Base-by-base conservation (phyloP, 2,797 vertebrate genomes). In the Cynodonichthys magdalenae region DNA sequence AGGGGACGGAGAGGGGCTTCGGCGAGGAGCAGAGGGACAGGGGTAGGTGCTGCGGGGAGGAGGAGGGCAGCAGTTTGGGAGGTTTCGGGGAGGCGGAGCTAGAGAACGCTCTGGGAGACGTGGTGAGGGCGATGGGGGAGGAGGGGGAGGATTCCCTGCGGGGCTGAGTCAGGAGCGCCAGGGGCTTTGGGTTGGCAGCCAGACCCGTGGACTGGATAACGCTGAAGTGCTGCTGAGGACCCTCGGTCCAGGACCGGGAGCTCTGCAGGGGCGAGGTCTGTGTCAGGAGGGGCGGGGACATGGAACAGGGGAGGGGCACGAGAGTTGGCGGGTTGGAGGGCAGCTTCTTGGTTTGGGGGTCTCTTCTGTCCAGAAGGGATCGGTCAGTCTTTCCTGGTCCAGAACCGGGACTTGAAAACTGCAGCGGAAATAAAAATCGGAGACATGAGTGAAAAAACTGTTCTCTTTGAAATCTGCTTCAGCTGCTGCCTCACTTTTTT, bases 161-260 rank as follows among this genome's bases (percentile, higher is more conserved):
- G 85, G 95, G 82, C 88, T 96, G 96, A 75, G 94, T 88, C 66
- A 96, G 93, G 90, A 98, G 94, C 69, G 96, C 93, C 88, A 96
- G 91, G 78, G 96, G 94, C 85, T 97, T 98, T 79, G 95, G 88
- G 90, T 89, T 94, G 87, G 93, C 90, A 69, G 95, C 95, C 91
- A 97, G 86, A 87, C 97, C 97, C 3, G 95, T 99, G 91, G 96
- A 97, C 94, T 99, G 97, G 89, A 99, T 99, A 79, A 99, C 97
- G 79, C 97, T 99, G 87, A 96, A 96, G 86, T 98, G 90, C 86
- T 97, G 96, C 87, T 95, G 95, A 76, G 92, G 90, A 84, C 93
- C 92, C 82, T 97, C 96, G 71, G 94, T 91, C 92, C 95, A 90
- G 89, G 95, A 90, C 91, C 94, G 92, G 93, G 95, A 94, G 91